Conservation (phyloP, 1,140 invertebrate genomes). For the Bombus waltoni region DNA sequence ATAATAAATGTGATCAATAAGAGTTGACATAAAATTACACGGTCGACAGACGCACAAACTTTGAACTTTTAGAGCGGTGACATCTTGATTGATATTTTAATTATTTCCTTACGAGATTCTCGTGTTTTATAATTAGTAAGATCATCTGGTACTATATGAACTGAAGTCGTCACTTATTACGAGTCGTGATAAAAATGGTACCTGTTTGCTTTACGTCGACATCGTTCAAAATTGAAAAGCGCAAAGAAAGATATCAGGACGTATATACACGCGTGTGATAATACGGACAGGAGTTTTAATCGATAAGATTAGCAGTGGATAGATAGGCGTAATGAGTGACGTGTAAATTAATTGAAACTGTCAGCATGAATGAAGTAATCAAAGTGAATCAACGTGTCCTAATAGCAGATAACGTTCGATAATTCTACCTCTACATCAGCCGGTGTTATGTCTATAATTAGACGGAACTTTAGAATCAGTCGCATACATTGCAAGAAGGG, state of each 20-base stretch:
- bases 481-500: not conserved
- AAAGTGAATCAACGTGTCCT: not conserved
- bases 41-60: too few species aligned
- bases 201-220: not conserved
- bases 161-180: not conserved
- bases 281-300: not conserved
- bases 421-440: not conserved
- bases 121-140: not conserved
- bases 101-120: not conserved
- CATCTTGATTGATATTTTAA: not conserved
- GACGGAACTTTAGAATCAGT: not conserved
- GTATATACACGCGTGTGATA: not conserved
- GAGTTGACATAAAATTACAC: not conserved
- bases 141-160: not conserved
- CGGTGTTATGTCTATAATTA: not conserved
- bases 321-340: conserved; percentile 2
- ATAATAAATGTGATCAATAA: conserved; percentile 39
- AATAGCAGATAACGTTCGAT: not conserved
- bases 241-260: not conserved
- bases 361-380: conserved; percentile 12
- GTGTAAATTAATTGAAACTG: conserved; percentile 33
- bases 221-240: not conserved
- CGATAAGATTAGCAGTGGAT: not conserved
- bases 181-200: not conserved
- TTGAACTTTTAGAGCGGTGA: too few species aligned